Evolutionary conservation across 2,797 vertebrate genomes (phyloP).

Genomic region (Oreochromis grahami): DNA sequence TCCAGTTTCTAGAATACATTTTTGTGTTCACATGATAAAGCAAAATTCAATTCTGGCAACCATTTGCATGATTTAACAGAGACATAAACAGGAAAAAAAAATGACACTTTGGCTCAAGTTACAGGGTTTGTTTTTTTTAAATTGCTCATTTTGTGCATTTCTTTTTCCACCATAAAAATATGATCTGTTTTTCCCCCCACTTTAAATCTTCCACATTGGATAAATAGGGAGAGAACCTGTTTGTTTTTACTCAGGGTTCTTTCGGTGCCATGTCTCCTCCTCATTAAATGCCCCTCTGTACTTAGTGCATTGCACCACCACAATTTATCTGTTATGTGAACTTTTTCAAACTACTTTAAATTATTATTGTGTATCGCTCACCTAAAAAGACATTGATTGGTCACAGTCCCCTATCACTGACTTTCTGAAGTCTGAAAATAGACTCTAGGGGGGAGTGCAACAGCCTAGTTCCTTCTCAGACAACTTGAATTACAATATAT

Average conservation of each 20-base stretch:
- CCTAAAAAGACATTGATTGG: not conserved
- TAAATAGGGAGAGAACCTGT: not conserved
- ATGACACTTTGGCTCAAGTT: not conserved
- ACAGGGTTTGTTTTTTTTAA: not conserved
- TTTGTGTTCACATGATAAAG: not conserved
- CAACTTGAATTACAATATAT: not conserved
- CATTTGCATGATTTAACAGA: not conserved
- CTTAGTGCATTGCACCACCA: not conserved
- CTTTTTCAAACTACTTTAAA: not conserved
- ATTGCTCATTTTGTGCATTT: not conserved
- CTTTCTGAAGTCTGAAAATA: not conserved
- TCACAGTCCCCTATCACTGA: not conserved
- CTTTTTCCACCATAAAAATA: not conserved
- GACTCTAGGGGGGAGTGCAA: not conserved
- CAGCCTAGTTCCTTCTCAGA: not conserved
- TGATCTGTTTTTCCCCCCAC: not conserved
- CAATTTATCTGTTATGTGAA: not conserved
- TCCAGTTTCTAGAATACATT: not conserved
- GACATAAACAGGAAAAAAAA: not conserved
- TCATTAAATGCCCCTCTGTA: not conserved
- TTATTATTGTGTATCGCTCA: not conserved
- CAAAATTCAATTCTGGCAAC: not conserved
- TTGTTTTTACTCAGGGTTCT: not conserved
- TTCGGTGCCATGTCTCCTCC: not conserved
- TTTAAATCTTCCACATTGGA: not conserved